Base-by-base conservation (phyloP, 2,113 vertebrate genomes). In the Perccottus glenii region DNA sequence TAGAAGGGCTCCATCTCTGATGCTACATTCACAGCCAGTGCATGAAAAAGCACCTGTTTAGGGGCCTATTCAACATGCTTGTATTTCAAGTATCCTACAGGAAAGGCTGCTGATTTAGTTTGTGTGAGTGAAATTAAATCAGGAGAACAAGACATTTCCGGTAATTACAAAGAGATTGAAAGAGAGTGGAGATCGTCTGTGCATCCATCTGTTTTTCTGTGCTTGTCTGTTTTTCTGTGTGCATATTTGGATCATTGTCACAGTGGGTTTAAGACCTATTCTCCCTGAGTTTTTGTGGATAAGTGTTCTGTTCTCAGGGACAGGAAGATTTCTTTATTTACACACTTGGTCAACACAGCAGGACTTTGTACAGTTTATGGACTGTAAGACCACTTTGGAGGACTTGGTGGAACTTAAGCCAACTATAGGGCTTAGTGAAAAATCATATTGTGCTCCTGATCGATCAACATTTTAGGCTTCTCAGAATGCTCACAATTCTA, bases 301-400 rank as follows among this genome's bases (percentile, higher is more conserved):
- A 50, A 66, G 32, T 48, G 38, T 67, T 27, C 33, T 80, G 47
- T 61, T 72, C 77, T 47, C 56, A 67, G 70, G 72, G 58, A 84
- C 85, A 84, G 77, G 59, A 38, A 71, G 74, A 53, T 60, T 75
- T 38, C 64, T 70, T 74, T 75, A 65, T 70, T 77, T 68, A 36
- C 59, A 84, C 74, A 78, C 58, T 82, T 68, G 76, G 68, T 63
- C 62, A 65, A 61, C 65, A 67, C 70, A 73, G 70, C 73, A 65
- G 43, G 42, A 69, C 77, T 15, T 9, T 55, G 63, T 19, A 35
- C 57, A 42, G 48, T 57, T 60, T 11, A 50, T 72, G 46, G 45
- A 46, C 5, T 32, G 49, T 52, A 5, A 11, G 50, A 5, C 5
- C 4, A 33, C 10, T 33, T 27, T 27, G 16, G 4, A 8, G 27